phyloP scores from a whole-genome alignment of 1,140 invertebrate genomes.

The Drosophila ercepeae region DNA sequence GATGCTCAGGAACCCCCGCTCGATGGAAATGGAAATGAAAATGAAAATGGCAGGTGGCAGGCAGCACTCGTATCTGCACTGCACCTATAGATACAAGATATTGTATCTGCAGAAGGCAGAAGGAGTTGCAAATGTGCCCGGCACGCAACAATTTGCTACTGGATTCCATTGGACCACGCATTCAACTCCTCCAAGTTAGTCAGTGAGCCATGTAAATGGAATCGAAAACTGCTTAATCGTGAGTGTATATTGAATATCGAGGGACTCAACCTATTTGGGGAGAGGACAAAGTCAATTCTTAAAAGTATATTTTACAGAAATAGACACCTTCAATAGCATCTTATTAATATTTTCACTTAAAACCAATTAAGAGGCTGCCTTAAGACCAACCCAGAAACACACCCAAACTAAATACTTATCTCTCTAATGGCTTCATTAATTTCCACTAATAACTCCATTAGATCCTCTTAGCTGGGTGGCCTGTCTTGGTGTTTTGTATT shows the following conservation, averaged over 20 bases:
- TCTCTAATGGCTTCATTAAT: constrained; percentile 50
- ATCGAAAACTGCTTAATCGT: constrained; percentile 75
- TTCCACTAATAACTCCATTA: constrained; percentile 67
- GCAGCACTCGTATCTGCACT: constrained; percentile 18
- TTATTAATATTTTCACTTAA: neutral
- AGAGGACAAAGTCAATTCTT: constrained; percentile 1
- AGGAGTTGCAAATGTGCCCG: constrained; percentile 71
- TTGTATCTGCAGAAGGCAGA: constrained; percentile 46
- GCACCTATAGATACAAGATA: constrained; percentile 52
- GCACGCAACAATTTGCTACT: constrained; percentile 83
- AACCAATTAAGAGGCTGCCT: neutral
- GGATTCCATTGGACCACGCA: constrained; percentile 55
- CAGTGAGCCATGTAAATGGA: constrained; percentile 69
- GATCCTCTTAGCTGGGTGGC: constrained; percentile 59
- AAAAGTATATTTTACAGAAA: no score
- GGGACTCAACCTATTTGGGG: constrained; percentile 28
- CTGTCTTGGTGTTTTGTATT: neutral
- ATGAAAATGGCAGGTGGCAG: constrained; percentile 58
- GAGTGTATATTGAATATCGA: constrained; percentile 57
- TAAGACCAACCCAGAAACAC: neutral
- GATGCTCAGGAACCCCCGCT: constrained; percentile 71
- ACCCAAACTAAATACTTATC: constrained; percentile 15
- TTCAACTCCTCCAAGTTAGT: constrained; percentile 21
- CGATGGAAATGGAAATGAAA: constrained; percentile 17
- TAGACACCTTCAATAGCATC: no score